Conservation (phyloP, 2,888 invertebrate genomes). For the Leistus spinibarbis region DNA sequence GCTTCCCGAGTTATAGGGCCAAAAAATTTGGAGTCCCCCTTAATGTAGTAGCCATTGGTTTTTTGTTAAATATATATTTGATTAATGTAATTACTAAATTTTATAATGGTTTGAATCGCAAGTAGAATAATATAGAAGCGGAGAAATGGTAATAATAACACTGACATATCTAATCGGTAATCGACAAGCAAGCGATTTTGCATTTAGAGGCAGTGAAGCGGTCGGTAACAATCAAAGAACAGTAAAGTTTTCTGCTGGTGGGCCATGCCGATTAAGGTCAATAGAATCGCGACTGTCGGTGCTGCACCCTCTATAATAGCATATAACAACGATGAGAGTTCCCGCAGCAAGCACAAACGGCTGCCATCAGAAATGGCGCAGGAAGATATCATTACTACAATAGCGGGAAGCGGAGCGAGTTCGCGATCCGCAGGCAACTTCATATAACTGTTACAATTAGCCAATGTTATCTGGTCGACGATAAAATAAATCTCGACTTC, state of each 20-base stretch:
- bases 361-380: neutral
- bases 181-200: neutral
- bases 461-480: conserved; percentile 32
- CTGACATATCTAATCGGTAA: neutral
- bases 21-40: too few relatives aligned
- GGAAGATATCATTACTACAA: conserved; percentile 33
- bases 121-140: too few relatives aligned
- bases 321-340: conserved; percentile 5
- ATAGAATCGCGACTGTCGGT: conserved; percentile 10
- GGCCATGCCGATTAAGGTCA: conserved; percentile 3
- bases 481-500: conserved; percentile 29
- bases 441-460: conserved; percentile 39
- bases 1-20: too few relatives aligned
- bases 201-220: neutral
- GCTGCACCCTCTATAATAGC: conserved; percentile 9
- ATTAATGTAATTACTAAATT: too few relatives aligned
- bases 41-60: too few relatives aligned
- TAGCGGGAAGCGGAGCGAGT: too few relatives aligned
- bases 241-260: conserved; percentile 6
- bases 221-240: neutral
- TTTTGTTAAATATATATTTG: too few relatives aligned
- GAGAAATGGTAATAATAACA: neutral
- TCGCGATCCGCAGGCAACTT: conserved; percentile 26
- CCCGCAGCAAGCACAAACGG: neutral
- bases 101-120: too few relatives aligned